A percentile compares a stretch with the other conserved stretches of the same genome.
Evolutionary conservation across 2,113 vertebrate genomes (phyloP).

Genomic region (Cynocephalus volans): DNA sequence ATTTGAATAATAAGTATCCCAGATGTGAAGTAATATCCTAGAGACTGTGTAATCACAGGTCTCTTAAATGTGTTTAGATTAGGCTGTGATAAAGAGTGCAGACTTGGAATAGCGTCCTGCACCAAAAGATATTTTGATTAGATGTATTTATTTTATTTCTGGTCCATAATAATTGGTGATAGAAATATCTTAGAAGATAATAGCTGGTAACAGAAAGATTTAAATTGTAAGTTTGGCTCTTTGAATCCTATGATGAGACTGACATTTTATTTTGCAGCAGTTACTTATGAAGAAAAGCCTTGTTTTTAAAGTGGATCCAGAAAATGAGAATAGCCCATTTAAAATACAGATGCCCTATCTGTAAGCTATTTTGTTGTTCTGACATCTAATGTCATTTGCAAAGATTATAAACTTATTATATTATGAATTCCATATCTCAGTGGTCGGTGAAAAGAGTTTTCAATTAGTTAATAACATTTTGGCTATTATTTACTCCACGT

Average conservation of each 20-base stretch:
- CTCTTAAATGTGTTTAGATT: neutral
- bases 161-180: neutral
- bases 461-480: neutral
- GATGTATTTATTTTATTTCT: neutral
- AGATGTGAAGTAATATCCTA: neutral
- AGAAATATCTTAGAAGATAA: neutral
- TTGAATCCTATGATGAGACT: neutral
- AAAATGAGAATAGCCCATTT: neutral
- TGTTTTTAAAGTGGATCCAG: neutral
- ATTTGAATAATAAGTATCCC: neutral
- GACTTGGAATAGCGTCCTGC: neutral
- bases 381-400: neutral
- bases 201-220: neutral
- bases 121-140: neutral
- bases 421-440: neutral
- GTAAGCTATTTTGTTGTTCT: neutral
- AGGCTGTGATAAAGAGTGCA: neutral
- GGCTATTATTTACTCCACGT: neutral
- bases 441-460: neutral
- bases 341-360: neutral
- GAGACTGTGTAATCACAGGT: neutral
- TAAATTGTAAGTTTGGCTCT: neutral
- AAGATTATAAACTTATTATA: slow-evolving; percentile 27
- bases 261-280: neutral
- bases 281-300: neutral